Evolutionary conservation across 1,140 invertebrate species (phyloP), one percentile per base, ranked within the genome.

Genomic region (Ctenoplectra terminalis): DNA sequence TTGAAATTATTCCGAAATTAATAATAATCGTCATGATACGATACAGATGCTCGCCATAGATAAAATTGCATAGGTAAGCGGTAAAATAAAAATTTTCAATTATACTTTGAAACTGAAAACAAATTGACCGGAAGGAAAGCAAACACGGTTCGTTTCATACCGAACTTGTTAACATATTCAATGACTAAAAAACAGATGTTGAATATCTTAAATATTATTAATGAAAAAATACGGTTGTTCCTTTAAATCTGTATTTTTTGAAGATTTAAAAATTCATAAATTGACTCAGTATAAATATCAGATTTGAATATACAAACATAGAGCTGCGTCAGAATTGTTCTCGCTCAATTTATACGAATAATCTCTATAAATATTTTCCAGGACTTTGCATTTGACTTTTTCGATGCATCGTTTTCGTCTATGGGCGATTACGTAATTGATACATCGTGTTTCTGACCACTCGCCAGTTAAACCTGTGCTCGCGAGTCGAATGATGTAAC

Each of bases 401-500:
- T 13, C 29, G 54, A 31, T 37, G 9, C 26, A 40, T 70, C 43
- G 20, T 56, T 34, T 37, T 48, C 31, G 34, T 69, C 23, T 34
- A 56, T n/a, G 31, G 48, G 29, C 48, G 48, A 60, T 76, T 63
- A 54, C 48, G 46, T 26, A 58, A 84, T 40, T 56, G 46, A 61
- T 31, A 58, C 20, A 20, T 29, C 54, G 43, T 17, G 7, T 8
- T 64, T 56, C 23, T 37, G 40, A 58, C 40, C 15, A n/a, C 17
- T 66, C 71, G 9, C 15, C 43, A n/a, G 37, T 63, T 26, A 84
- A 85, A 80, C 23, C 66, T 56, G 34, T 52, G n/a, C 48, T 15
- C 34, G 37, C 6, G 43, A 40, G 15, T 70, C 43, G 54, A 50
- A 63, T 84, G 71, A 80, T 78, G 40, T 20, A 70, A 83, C 50